Conservation (phyloP, 2,113 vertebrate species). For the Potamarius usumacintae region DNA sequence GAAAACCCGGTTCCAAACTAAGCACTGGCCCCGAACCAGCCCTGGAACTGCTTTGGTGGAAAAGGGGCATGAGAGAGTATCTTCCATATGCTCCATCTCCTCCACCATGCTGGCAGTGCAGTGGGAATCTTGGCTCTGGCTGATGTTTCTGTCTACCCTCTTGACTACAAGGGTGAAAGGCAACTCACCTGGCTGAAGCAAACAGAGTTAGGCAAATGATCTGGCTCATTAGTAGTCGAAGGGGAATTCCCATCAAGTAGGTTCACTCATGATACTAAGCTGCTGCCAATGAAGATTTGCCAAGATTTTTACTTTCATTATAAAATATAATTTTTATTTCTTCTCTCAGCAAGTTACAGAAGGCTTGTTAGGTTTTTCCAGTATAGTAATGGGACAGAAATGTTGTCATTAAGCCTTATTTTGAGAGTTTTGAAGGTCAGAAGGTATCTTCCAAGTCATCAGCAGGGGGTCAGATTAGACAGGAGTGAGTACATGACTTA, state of each 20-base stretch:
- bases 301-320: background rate
- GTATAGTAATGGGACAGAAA: background rate
- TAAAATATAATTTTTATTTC: background rate
- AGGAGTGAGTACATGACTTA: background rate
- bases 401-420: background rate
- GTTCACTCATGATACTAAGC: background rate
- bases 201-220: background rate
- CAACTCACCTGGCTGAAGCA: background rate
- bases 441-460: background rate
- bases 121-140: background rate
- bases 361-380: background rate
- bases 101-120: background rate
- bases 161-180: background rate
- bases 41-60: too few relatives aligned
- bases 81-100: background rate
- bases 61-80: too few relatives aligned
- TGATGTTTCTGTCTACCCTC: background rate
- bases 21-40: too few relatives aligned
- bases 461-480: background rate
- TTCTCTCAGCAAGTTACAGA: background rate
- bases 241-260: background rate
- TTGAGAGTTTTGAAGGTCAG: background rate
- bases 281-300: background rate
- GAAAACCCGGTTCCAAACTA: too few relatives aligned
- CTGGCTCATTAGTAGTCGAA: background rate